Base-by-base conservation (phyloP, 1,140 invertebrate species). In the Delia radicum region DNA sequence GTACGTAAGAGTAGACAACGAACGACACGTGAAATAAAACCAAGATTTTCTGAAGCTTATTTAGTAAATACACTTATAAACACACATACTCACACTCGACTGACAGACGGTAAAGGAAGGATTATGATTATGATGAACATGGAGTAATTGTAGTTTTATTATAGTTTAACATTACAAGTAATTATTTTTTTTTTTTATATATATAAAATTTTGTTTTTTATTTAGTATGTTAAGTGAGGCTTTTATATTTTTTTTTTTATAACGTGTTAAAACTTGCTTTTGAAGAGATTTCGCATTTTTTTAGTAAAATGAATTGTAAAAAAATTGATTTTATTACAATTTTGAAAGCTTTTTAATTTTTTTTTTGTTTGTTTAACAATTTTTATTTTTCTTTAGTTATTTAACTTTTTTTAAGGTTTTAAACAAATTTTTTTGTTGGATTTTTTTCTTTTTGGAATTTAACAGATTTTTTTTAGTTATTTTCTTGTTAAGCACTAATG, bases 401-500 rank as follows among this genome's bases (percentile, higher is more conserved):
- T n/a, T n/a, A n/a, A n/a, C n/a, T n/a, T n/a, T n/a, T n/a, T n/a
- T n/a, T n/a, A n/a, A n/a, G n/a, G n/a, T n/a, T n/a, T n/a, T n/a
- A n/a, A n/a, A 42, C 37, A 42, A 42, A 42, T 42, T 6, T 42
- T 42, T 63, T 28, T 63, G n/a, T 63, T 63, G 3, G 21, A 12
- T 26, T 63, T 13, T 63, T 28, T 24, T 63, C n/a, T n/a, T 18
- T 63, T 63, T 21, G 26, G 7, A 62, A 33, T 33, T 7, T 33
- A 33, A 33, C 33, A 10, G 7, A 10, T 2, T 10, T 12, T 10
- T 33, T 2, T 33, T 67, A 67, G 7, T 62, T 21, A 33, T 29
- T 67, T 67, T 33, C 8, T 26, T 55, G 33, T 73, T 73, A 55
- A 73, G 48, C 72, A 73, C 72, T 73, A 73, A 73, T 73, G 72